Conservation (phyloP, 2,113 vertebrate species). For the Archocentrus centrarchus region DNA sequence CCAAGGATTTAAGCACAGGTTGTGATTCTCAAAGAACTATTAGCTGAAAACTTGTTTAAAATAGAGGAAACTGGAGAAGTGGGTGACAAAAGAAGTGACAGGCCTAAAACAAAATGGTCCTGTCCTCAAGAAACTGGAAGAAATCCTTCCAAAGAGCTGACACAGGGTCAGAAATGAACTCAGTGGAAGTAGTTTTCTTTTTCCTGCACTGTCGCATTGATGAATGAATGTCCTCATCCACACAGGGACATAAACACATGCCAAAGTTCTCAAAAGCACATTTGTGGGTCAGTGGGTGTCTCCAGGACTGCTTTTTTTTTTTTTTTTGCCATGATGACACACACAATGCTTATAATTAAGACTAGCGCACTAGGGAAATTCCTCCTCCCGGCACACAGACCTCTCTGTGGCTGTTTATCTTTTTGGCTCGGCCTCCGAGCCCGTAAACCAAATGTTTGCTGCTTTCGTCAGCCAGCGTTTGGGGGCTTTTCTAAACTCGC, state of each 20-base stretch:
- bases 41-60: too few relatives aligned
- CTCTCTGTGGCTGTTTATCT: slow-evolving; percentile 33
- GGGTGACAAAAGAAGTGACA: too few relatives aligned
- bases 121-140: too few relatives aligned
- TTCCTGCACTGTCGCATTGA: neutral
- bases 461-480: neutral
- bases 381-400: neutral
- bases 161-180: too few relatives aligned
- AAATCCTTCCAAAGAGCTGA: too few relatives aligned
- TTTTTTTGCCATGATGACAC: neutral
- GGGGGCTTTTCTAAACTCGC: slow-evolving; percentile 9
- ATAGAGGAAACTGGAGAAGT: too few relatives aligned
- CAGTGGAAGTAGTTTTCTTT: too few relatives aligned
- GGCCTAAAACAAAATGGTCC: too few relatives aligned
- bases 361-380: neutral
- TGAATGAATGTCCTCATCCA: neutral
- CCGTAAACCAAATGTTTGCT: slow-evolving; percentile 44
- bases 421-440: neutral
- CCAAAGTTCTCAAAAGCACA: neutral
- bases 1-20: too few relatives aligned
- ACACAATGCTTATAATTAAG: neutral
- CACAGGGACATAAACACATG: neutral
- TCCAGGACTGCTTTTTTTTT: neutral
- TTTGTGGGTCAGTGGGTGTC: neutral
- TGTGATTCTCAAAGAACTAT: neutral